These are phyloP conservation scores for Melanotaenia pygmaea DNA, from an alignment of 2,797 vertebrate species.

Conservation along the genomic window DNA sequence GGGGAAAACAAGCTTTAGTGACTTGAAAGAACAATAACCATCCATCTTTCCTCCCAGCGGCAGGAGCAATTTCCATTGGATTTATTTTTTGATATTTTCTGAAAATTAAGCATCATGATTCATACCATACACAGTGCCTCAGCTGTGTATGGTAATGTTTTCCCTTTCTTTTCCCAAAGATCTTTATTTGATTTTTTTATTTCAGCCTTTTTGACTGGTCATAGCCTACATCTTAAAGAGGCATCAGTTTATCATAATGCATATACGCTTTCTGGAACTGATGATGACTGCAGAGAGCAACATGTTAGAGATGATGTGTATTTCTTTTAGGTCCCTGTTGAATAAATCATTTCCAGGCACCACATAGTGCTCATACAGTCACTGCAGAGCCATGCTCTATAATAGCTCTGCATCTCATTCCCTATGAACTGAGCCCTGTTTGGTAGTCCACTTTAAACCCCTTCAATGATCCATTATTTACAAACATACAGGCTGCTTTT, in stretches of 20 bases:
- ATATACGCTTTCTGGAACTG: constrained; percentile 41
- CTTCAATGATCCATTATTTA: constrained; percentile 1
- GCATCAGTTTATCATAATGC: constrained; percentile 65
- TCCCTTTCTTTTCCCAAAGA: constrained; percentile 61
- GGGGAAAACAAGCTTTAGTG: constrained; percentile 52
- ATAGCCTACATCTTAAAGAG: constrained; percentile 82
- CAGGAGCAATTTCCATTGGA: constrained; percentile 73
- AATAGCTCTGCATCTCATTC: constrained; percentile 51
- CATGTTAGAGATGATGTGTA: constrained; percentile 68
- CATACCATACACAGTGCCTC: constrained; percentile 82
- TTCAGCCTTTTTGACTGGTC: constrained; percentile 80
- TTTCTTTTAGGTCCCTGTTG: constrained; percentile 54
- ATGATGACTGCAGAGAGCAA: constrained; percentile 48
- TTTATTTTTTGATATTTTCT: constrained; percentile 72
- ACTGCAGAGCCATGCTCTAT: constrained; percentile 64
- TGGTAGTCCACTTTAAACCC: constrained; percentile 15
- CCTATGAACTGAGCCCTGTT: constrained; percentile 17
- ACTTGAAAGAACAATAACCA: constrained; percentile 75
- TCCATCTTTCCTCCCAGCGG: constrained; percentile 73
- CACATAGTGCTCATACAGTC: constrained; percentile 38
- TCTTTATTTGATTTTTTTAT: constrained; percentile 71
- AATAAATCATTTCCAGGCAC: constrained; percentile 49
- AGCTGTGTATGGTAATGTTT: constrained; percentile 82
- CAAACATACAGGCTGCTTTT: constrained; percentile 2
- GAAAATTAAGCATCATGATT: constrained; percentile 78